A percentile compares a stretch with the other conserved stretches of the same genome.
phyloP scores from a whole-genome alignment of 2,113 vertebrate species.

The Chitala chitala region DNA sequence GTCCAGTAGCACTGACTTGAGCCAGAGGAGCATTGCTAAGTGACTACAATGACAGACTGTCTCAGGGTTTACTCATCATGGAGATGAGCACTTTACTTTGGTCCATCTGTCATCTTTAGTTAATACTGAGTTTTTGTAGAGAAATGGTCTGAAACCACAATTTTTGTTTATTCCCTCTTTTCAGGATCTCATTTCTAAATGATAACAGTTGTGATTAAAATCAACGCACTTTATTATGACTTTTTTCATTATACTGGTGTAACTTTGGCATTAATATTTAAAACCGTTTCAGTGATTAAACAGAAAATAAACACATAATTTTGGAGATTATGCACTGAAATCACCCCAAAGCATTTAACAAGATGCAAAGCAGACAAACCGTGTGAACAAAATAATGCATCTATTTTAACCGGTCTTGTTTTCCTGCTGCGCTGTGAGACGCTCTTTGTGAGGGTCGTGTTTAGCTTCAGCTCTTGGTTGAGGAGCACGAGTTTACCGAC shows the following conservation, averaged over 20 bases:
- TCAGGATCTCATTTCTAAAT: too few relatives aligned
- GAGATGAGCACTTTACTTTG: too few relatives aligned
- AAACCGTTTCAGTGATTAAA: too few relatives aligned
- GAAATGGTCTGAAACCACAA: constrained; percentile 1
- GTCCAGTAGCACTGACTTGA: not conserved
- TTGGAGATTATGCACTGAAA: too few relatives aligned
- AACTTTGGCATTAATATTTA: too few relatives aligned
- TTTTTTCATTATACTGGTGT: too few relatives aligned
- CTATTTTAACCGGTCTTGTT: not conserved
- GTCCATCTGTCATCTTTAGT: constrained; percentile 4
- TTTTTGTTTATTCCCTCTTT: not conserved
- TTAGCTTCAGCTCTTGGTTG: not conserved
- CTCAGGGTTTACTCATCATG: constrained; percentile 3
- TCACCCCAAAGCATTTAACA: too few relatives aligned
- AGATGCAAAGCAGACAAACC: too few relatives aligned
- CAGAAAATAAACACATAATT: too few relatives aligned
- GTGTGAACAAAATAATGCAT: not conserved
- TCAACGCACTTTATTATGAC: too few relatives aligned
- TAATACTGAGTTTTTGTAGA: not conserved
- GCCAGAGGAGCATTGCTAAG: not conserved
- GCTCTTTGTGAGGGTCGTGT: not conserved
- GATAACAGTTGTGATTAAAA: too few relatives aligned
- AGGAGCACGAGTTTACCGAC: not conserved
- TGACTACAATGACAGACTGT: not conserved
- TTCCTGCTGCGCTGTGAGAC: not conserved